Base-by-base conservation (phyloP, 2,888 invertebrate species). In the Tetrapedia diversipes region DNA sequence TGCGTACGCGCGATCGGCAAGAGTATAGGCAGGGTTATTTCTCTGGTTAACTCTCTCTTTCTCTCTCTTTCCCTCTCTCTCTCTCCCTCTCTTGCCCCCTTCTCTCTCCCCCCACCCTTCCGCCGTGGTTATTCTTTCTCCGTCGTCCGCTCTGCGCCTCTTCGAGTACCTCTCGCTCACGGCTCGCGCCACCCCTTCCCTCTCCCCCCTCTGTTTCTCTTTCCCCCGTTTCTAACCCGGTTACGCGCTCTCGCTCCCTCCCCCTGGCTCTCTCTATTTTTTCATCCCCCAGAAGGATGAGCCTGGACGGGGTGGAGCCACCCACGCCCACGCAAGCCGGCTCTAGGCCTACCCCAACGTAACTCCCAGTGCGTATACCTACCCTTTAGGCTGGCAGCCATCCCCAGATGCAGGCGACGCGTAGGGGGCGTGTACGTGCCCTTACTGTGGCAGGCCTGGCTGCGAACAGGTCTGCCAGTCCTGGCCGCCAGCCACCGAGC, bases 401-500 rank as follows among this genome's bases (percentile, higher is more conserved):
- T 82, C 88, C 87, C 86, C 86, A 82, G 85, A 86, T 88, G 86
- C 86, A 84, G 78, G 70, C 75, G 83, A 81, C 80, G 79, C 78
- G 73, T 79, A 86, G 88, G 89, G 88, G 90, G 90, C 89, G 90
- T 90, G 87, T 88, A 88, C 89, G 89, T 88, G 85, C 87, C 88
- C 89, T 83, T 81, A 77, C 81, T 51, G 69, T 57, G 73, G 57
- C 69, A 71, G 60, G 75, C 75, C 68, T 75, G 63, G 73, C 79
- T 64, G 71, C 72, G 68, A 49, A 60, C 80, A 71, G 83, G 80
- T 83, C 69, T 73, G 57, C 80, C 67, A 79, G 81, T 70, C 72
- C 76, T 76, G 69, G 57, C 78, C 37, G 64, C 77, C 65, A 77
- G 69, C 66, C 65, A 53, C 67, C 79, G 67, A 68, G 72, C 83